A percentile compares a stretch with the other conserved stretches of the same genome.
phyloP scores from a whole-genome alignment of 2,888 invertebrate genomes.

The Charanyca ferruginea region DNA sequence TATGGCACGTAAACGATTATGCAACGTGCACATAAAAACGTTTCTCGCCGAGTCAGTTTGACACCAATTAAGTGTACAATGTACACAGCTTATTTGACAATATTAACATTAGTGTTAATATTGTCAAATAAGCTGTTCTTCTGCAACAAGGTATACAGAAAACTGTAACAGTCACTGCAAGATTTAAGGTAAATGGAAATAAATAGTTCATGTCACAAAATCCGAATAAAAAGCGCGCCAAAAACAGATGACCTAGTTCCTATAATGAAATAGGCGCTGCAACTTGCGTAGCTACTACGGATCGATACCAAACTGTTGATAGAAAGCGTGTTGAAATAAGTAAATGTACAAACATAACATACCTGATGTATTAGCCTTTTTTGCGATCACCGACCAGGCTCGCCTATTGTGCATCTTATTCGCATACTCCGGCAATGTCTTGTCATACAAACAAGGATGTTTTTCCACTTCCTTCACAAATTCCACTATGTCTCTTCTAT shows the following conservation, averaged over 20 bases:
- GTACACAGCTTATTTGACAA: neutral
- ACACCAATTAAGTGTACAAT: conserved; percentile 6
- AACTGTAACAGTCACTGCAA: neutral
- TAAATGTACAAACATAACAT: neutral
- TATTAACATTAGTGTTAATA: neutral
- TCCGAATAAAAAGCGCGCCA: conserved; percentile 31
- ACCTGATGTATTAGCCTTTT: conserved; percentile 58
- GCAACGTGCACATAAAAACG: conserved; percentile 9
- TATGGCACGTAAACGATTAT: neutral
- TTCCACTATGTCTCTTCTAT: conserved; percentile 64
- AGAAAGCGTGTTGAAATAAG: neutral
- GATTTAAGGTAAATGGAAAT: neutral
- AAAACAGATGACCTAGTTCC: conserved; percentile 34
- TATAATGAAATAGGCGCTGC: conserved; percentile 1
- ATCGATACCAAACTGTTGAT: conserved; percentile 23
- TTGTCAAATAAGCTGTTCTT: neutral
- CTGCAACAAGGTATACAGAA: neutral
- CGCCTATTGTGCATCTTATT: conserved; percentile 63
- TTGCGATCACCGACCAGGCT: conserved; percentile 65
- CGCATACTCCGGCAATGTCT: conserved; percentile 64
- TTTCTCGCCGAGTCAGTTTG: conserved; percentile 1
- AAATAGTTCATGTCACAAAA: neutral
- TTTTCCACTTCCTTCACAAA: conserved; percentile 69
- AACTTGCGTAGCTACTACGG: conserved; percentile 1
- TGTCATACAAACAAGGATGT: conserved; percentile 67